Evolutionary conservation across 2,113 vertebrate species (phyloP).

Genomic region (Marmota flaviventris): DNA sequence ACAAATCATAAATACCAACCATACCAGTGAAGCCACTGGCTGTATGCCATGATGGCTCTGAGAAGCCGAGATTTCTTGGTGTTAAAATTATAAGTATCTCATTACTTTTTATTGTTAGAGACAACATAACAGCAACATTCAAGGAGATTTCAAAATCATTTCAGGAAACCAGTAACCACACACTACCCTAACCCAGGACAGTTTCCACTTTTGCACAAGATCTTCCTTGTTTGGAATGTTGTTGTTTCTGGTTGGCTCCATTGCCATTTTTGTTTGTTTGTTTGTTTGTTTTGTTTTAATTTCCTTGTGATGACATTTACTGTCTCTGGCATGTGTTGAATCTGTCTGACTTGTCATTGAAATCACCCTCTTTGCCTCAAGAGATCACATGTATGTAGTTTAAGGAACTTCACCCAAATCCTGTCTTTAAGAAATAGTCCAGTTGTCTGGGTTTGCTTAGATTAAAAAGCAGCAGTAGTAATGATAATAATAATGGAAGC

Average conservation of each 20-base stretch:
- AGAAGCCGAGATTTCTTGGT: neutral
- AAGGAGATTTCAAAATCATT: conserved; percentile 11
- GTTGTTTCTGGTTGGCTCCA: neutral
- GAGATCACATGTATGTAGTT: neutral
- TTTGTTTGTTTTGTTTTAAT: neutral
- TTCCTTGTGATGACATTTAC: neutral
- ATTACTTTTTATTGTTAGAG: neutral
- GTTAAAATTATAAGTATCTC: conserved; percentile 19
- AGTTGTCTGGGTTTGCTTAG: neutral
- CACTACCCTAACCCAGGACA: neutral
- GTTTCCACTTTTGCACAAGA: neutral
- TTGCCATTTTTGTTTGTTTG: too few relatives aligned
- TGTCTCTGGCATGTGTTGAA: neutral
- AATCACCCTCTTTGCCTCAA: neutral
- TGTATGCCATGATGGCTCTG: neutral
- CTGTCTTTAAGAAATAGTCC: neutral
- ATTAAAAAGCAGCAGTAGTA: neutral
- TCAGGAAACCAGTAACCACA: neutral
- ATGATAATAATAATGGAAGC: neutral
- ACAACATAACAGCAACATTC: neutral
- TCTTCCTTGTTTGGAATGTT: neutral
- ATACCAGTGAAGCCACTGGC: neutral
- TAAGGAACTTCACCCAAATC: neutral
- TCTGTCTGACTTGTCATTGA: neutral
- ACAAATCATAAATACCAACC: neutral